Conservation (phyloP, 2,113 vertebrate species). For the Oenanthe oenanthe region DNA sequence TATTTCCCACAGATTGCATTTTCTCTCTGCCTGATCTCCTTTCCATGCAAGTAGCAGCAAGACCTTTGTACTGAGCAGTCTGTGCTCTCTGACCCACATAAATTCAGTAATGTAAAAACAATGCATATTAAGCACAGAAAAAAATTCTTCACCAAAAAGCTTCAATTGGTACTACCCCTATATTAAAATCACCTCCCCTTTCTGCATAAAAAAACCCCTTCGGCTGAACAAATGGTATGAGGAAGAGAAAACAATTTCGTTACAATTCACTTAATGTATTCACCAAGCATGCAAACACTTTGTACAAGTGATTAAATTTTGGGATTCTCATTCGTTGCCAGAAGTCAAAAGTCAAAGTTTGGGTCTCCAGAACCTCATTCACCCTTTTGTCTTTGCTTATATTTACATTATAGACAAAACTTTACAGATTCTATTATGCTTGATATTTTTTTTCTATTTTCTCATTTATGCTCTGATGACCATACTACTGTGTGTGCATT, state of each 20-base stretch:
- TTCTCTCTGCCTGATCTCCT: slow-evolving; percentile 8
- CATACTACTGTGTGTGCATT: background rate
- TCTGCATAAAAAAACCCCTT: background rate
- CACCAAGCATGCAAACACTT: background rate
- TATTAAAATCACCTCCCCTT: background rate
- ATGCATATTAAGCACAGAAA: background rate
- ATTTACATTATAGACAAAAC: background rate
- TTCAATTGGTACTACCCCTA: background rate
- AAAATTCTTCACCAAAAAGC: background rate
- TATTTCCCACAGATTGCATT: background rate
- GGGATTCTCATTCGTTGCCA: background rate
- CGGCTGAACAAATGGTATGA: background rate
- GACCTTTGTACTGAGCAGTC: background rate
- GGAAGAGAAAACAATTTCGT: background rate
- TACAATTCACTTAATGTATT: background rate
- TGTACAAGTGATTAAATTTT: background rate
- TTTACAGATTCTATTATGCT: background rate
- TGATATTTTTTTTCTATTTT: background rate
- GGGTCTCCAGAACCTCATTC: background rate
- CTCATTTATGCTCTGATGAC: background rate
- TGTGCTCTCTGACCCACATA: background rate
- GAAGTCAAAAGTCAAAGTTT: background rate
- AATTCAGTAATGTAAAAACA: background rate
- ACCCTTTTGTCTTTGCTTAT: background rate
- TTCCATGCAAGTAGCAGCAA: background rate